Conservation (phyloP, 2,888 invertebrate species). For the Microctonus brassicae region DNA sequence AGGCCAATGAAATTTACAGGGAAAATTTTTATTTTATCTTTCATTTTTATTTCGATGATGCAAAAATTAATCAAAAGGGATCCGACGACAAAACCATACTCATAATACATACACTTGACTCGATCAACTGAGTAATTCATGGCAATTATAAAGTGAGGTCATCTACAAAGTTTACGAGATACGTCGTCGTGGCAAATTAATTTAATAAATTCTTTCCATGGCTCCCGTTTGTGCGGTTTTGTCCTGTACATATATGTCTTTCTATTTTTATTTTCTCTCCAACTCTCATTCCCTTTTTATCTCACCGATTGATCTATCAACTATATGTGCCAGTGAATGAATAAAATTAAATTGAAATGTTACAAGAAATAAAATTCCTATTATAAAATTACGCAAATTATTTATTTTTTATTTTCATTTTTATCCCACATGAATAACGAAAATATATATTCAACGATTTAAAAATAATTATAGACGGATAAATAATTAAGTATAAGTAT, state of each 20-base stretch:
- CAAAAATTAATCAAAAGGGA: conserved; percentile 10
- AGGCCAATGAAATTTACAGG: not conserved
- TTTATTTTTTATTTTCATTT: not conserved
- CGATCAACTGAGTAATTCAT: conserved; percentile 56
- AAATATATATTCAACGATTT: not conserved
- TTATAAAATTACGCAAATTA: not conserved
- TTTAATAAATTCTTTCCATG: conserved; percentile 68
- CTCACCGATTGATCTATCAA: not conserved
- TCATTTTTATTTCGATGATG: not conserved
- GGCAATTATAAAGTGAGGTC: conserved; percentile 70
- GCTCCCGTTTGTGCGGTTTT: conserved; percentile 45
- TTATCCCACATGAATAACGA: not conserved
- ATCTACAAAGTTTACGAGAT: conserved; percentile 68
- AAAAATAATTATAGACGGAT: not conserved
- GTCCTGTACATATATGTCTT: not conserved
- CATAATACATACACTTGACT: conserved; percentile 6
- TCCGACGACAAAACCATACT: not conserved
- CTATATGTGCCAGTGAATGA: not conserved
- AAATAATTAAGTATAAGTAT: not conserved
- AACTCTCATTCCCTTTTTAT: not conserved
- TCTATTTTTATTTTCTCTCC: conserved; percentile 1
- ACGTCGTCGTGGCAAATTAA: conserved; percentile 69
- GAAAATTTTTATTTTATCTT: not conserved
- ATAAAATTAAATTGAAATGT: not conserved
- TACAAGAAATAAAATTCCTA: not conserved